Base-by-base conservation (phyloP, 2,113 vertebrate genomes). In the Oplegnathus fasciatus region DNA sequence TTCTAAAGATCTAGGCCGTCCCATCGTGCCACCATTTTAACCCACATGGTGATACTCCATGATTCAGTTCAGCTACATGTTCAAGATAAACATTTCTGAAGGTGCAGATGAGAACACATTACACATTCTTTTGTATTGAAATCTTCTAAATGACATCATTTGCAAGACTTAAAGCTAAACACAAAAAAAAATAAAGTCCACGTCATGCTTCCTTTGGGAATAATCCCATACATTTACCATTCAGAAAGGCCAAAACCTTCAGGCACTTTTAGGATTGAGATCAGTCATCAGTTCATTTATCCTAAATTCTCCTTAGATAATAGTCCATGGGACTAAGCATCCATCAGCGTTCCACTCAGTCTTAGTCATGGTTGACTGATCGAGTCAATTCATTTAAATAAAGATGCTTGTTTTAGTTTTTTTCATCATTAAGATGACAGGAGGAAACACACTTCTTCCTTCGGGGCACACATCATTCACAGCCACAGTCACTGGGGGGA, bases 241-340 rank as follows among this genome's bases (percentile, higher is more conserved):
- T 92, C 87, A 85, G 88, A 84, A 93, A 91, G 92, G 90, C 89
- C 86, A 90, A 94, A 90, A 88, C 83, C 86, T 87, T 87, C 92
- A 96, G 96, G 95, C 95, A 96, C 95, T 96, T 96, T 93, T 92
- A 95, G 91, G 92, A 91, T 92, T 78, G 77, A 89, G 84, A 84
- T 92, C 85, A 89, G 85, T 90, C 88, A 80, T 85, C 42, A 90
- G 90, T 91, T 84, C 55, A 54, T 67, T 80, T 68, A 85, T 94
- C 86, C 89, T 84, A 80, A 79, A 88, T 50, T 65, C 86, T 86
- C 77, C 40, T 87, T 77, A 71, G 58, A 67, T 78, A 88, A 77
- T 93, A 95, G 95, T 96, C 96, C 96, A 95, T 77, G 92, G 96
- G 96, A 96, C 95, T 95, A 94, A 96, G 84, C 88, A 84, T 88